Percentiles rank a stretch among this genome's conserved stretches.
These are phyloP conservation scores for Callyntrura guangdongensis DNA, from an alignment of 2,888 invertebrate species.

Conservation along the genomic window DNA sequence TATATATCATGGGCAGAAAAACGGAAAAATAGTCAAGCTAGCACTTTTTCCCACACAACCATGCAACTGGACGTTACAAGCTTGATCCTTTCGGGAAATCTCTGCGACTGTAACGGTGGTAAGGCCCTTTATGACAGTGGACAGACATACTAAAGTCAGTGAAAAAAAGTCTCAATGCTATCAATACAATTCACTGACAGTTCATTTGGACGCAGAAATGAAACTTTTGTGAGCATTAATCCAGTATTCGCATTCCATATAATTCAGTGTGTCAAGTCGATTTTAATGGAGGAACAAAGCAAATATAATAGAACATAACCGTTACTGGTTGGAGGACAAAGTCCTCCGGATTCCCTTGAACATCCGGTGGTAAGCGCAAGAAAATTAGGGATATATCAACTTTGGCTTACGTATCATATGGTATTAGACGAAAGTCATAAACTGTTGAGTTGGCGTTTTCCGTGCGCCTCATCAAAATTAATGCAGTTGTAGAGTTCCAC, in stretches of 20 bases:
- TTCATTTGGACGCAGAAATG: slow-evolving; percentile 73
- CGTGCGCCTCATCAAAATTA: slow-evolving; percentile 61
- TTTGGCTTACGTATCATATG: neutral
- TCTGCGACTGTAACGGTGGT: slow-evolving; percentile 62
- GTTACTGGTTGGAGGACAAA: slow-evolving; percentile 6
- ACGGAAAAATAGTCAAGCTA: slow-evolving; percentile 76
- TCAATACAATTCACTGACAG: slow-evolving; percentile 79
- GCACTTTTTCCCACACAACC: slow-evolving; percentile 72
- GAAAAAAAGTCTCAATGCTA: slow-evolving; percentile 74
- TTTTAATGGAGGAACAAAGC: slow-evolving; percentile 76
- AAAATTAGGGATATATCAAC: neutral
- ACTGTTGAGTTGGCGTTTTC: slow-evolving; percentile 70
- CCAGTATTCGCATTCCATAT: slow-evolving; percentile 67
- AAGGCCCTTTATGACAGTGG: slow-evolving; percentile 73
- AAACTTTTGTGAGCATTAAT: slow-evolving; percentile 73
- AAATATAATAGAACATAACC: slow-evolving; percentile 58
- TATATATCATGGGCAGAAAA: slow-evolving; percentile 76
- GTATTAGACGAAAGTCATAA: slow-evolving; percentile 53
- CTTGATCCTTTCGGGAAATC: slow-evolving; percentile 78
- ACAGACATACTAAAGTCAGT: slow-evolving; percentile 73
- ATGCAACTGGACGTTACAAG: slow-evolving; percentile 71
- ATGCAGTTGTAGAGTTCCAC: slow-evolving; percentile 31
- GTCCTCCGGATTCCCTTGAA: neutral
- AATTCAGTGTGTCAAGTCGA: slow-evolving; percentile 75
- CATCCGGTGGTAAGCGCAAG: neutral